A percentile compares a stretch with the other conserved stretches of the same genome.
Conservation (phyloP, 2,797 vertebrate genomes). For the Benthosema pterotum region DNA sequence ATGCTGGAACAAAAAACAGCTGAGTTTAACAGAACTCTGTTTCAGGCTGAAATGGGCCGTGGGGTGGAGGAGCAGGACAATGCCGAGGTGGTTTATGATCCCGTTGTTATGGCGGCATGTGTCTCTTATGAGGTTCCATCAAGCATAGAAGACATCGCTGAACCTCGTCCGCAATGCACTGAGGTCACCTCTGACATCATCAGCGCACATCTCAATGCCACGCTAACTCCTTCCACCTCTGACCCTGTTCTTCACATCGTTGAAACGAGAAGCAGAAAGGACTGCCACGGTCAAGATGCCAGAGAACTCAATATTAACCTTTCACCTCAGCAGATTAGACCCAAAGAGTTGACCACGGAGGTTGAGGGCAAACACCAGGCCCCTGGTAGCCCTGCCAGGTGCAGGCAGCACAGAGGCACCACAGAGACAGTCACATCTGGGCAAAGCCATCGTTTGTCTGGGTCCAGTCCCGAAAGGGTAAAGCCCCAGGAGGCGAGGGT, state of each 20-base stretch:
- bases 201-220: constrained; percentile 36
- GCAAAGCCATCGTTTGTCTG: constrained; percentile 36
- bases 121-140: constrained; percentile 43
- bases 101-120: constrained; percentile 19
- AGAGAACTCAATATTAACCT: constrained; percentile 39
- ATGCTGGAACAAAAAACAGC: constrained; percentile 91
- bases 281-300: constrained; percentile 50
- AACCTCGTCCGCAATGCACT: constrained; percentile 31
- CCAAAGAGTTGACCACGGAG: constrained; percentile 41
- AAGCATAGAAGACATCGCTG: constrained; percentile 37
- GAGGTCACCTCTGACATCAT: constrained; percentile 25
- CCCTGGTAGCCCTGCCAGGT: constrained; percentile 53
- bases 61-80: constrained; percentile 65
- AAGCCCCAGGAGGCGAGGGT: constrained; percentile 51
- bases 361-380: constrained; percentile 51
- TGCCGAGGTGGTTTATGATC: constrained; percentile 59
- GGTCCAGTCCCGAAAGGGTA: constrained; percentile 50
- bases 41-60: constrained; percentile 87
- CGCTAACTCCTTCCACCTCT: constrained; percentile 21
- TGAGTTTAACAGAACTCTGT: constrained; percentile 92
- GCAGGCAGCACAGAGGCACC: constrained; percentile 51
- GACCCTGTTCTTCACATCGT: constrained; percentile 36
- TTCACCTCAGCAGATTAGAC: constrained; percentile 39
- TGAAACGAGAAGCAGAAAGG: constrained; percentile 30
- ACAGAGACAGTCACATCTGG: constrained; percentile 40